These are phyloP conservation scores for Pyralis farinalis DNA, from an alignment of 2,888 invertebrate species.

Conservation along the genomic window DNA sequence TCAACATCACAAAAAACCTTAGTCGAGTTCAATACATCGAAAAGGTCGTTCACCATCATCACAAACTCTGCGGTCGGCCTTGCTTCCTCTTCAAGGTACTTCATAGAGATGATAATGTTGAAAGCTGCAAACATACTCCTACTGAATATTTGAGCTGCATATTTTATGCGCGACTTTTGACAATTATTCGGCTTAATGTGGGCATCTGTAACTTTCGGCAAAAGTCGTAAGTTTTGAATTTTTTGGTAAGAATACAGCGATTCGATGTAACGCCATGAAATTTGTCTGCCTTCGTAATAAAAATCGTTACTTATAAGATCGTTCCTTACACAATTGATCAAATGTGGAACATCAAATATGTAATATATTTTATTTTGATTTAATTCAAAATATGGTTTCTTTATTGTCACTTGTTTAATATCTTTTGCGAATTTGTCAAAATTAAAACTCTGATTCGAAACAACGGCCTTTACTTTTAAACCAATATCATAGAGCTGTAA, in stretches of 20 bases:
- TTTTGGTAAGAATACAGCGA: neutral
- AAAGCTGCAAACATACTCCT: neutral
- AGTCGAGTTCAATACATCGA: neutral
- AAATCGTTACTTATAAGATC: neutral
- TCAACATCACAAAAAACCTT: too few species aligned
- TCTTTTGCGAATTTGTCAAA: neutral
- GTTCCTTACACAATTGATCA: neutral
- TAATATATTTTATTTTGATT: neutral
- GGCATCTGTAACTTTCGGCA: neutral
- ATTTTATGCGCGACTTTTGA: neutral
- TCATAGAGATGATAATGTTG: neutral
- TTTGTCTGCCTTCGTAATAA: neutral
- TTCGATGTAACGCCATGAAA: conserved; percentile 1
- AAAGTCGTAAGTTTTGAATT: neutral
- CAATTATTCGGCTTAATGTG: neutral
- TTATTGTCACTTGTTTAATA: neutral
- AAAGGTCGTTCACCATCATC: neutral
- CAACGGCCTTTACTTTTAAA: neutral
- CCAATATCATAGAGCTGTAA: neutral
- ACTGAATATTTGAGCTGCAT: neutral
- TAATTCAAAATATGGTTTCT: neutral
- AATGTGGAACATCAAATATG: neutral
- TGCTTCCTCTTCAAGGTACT: neutral
- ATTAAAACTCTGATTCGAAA: neutral
- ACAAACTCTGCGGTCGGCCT: neutral